Conservation (phyloP, 2,888 invertebrate species). For the Trileptium ribeirensis region DNA sequence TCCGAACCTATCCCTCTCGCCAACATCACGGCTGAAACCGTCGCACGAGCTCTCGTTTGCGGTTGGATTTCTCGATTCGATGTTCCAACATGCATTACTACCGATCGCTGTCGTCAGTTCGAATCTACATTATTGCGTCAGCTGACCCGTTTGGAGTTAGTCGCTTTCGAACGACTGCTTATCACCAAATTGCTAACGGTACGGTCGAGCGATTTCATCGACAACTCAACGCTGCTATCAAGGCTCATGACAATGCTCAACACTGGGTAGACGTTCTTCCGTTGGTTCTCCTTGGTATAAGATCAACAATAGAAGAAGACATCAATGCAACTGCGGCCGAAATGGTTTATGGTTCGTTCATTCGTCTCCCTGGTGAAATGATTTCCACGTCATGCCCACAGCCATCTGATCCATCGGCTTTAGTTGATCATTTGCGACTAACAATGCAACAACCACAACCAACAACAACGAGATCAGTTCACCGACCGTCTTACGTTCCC, state of each 20-base stretch:
- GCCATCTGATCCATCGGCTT: background rate
- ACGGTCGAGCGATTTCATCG: background rate
- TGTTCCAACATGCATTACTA: background rate
- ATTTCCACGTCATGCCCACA: background rate
- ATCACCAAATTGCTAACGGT: background rate
- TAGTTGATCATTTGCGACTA: background rate
- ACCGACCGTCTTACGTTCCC: background rate
- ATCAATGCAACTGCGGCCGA: background rate
- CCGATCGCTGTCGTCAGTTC: background rate
- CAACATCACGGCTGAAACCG: background rate
- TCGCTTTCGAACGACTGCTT: background rate
- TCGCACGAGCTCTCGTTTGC: background rate
- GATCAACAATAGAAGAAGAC: background rate
- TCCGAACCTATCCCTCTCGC: background rate
- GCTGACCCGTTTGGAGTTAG: background rate
- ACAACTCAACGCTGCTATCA: background rate
- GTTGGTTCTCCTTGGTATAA: background rate
- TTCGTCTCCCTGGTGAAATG: background rate
- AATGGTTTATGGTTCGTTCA: background rate
- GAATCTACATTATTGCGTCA: background rate
- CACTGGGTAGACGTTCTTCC: background rate
- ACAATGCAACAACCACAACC: background rate
- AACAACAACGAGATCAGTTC: background rate
- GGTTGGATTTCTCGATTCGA: background rate
- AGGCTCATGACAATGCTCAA: background rate